Percentiles rank a stretch among this genome's conserved stretches.
phyloP scores from a whole-genome alignment of 2,888 invertebrate species.

The Agriopis aurantiaria region DNA sequence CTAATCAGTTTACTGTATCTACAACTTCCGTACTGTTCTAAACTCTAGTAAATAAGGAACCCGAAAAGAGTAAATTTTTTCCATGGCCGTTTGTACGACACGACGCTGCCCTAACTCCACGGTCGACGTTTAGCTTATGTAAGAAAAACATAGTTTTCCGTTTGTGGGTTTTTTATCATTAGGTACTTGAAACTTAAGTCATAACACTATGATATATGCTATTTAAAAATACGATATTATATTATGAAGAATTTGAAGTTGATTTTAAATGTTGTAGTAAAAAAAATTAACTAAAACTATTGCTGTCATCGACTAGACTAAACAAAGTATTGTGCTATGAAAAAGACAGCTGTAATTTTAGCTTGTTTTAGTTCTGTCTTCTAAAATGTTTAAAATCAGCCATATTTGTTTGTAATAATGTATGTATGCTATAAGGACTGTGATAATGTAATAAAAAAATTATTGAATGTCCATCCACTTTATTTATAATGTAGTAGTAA shows the following conservation, averaged over 20 bases:
- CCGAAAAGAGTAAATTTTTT: too few species aligned
- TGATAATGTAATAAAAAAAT: constrained; percentile 59
- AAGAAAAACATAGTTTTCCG: not conserved
- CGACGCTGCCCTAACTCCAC: too few species aligned
- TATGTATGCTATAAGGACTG: constrained; percentile 53
- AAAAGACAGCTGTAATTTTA: not conserved
- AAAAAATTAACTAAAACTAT: not conserved
- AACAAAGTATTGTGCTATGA: not conserved
- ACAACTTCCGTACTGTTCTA: too few species aligned
- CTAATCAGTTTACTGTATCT: too few species aligned
- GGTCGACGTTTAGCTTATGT: not conserved
- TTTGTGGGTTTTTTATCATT: not conserved
- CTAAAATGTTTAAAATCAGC: too few species aligned
- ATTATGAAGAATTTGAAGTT: not conserved
- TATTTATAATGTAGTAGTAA: constrained; percentile 4
- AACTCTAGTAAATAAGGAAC: too few species aligned
- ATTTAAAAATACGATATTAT: not conserved
- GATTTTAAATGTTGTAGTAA: not conserved
- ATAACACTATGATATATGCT: not conserved
- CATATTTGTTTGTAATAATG: constrained; percentile 8
- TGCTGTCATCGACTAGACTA: not conserved
- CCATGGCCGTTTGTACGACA: too few species aligned
- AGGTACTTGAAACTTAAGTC: not conserved
- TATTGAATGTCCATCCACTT: constrained; percentile 57
- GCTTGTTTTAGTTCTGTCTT: too few species aligned